A percentile compares a stretch with the other conserved stretches of the same genome.
Conservation (phyloP, 2,113 vertebrate species). For the Calcarius ornatus region DNA sequence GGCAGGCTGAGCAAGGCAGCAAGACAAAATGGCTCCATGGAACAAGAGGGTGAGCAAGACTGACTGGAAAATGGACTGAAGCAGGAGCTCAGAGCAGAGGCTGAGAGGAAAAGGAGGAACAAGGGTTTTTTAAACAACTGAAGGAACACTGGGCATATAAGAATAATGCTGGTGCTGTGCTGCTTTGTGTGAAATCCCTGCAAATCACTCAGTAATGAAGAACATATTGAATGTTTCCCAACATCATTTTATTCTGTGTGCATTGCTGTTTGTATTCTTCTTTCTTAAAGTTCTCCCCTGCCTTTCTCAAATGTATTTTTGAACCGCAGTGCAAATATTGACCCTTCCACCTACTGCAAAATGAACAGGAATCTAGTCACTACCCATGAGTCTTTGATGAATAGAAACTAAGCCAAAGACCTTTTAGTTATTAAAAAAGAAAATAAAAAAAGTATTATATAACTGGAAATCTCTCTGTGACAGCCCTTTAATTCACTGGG, state of each 20-base stretch:
- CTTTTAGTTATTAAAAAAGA: not conserved
- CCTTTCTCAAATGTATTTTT: conserved; percentile 14
- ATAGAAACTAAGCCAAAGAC: conserved; percentile 22
- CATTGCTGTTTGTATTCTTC: conserved; percentile 16
- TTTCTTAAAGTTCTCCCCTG: conserved; percentile 24
- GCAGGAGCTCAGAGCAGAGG: not conserved
- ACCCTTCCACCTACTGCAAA: not conserved
- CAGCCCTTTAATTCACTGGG: not conserved
- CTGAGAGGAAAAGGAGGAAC: not conserved
- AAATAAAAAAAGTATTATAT: not conserved
- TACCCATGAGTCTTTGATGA: conserved; percentile 6
- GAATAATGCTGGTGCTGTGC: not conserved
- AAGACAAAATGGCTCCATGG: not conserved
- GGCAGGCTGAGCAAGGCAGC: not conserved
- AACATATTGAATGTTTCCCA: not conserved
- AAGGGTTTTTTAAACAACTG: fast-evolving
- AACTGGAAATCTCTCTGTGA: not conserved
- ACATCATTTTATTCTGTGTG: not conserved
- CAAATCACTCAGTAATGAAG: not conserved
- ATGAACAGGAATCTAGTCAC: conserved; percentile 41
- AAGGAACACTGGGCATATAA: not conserved
- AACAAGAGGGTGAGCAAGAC: not conserved
- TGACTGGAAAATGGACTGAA: not conserved
- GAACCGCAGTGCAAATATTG: conserved; percentile 56
- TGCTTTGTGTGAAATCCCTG: conserved; percentile 4